Percentiles rank a stretch among this genome's conserved stretches.
phyloP scores from a whole-genome alignment of 2,113 vertebrate genomes.

The Piprites chloris region DNA sequence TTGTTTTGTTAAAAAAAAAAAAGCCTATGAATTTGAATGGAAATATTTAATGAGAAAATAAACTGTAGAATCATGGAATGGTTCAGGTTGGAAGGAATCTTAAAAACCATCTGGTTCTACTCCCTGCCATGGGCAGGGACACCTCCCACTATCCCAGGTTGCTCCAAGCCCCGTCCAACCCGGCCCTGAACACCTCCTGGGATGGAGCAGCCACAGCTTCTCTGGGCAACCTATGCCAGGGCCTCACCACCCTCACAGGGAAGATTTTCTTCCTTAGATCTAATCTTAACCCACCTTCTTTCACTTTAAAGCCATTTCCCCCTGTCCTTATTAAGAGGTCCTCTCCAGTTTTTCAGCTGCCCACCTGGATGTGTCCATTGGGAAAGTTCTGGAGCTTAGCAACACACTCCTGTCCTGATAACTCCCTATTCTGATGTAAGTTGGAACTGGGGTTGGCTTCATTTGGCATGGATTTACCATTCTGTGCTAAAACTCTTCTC shows the following conservation, averaged over 20 bases:
- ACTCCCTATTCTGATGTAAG: not conserved
- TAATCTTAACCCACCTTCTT: not conserved
- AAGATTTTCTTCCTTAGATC: not conserved
- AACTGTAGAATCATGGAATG: not conserved
- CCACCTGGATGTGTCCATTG: rapidly evolving
- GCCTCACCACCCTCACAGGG: not conserved
- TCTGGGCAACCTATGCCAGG: not conserved
- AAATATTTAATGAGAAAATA: not conserved
- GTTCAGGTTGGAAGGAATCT: not conserved
- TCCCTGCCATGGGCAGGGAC: not conserved
- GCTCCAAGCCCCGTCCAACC: not conserved
- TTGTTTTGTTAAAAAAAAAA: not conserved
- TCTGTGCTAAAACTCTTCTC: not conserved
- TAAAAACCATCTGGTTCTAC: not conserved
- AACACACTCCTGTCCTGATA: not conserved
- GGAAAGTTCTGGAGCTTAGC: not conserved
- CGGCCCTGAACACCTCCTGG: not conserved
- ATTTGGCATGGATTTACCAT: not conserved
- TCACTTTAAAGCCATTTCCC: not conserved
- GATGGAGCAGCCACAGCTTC: not conserved
- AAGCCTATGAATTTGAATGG: not conserved
- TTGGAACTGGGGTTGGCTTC: not conserved
- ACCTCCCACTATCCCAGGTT: not conserved
- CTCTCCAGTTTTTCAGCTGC: not conserved
- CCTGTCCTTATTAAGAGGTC: too few relatives aligned